Evolutionary conservation across 2,888 invertebrate species (phyloP), one percentile per base, ranked within the genome.

Genomic region (Melanchra persicariae): DNA sequence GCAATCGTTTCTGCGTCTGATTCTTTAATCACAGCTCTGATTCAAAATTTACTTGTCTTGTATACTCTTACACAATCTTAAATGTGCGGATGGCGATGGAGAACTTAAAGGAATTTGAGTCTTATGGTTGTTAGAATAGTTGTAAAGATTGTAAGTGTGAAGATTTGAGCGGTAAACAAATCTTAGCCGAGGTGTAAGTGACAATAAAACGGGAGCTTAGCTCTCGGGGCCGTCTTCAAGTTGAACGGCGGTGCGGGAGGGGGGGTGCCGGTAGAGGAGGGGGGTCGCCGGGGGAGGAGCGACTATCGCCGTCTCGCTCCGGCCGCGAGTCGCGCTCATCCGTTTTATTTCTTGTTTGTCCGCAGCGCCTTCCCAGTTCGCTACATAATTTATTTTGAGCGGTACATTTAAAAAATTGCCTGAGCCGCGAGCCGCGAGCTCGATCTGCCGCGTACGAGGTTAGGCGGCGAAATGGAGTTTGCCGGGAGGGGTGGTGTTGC

Each of bases 301-400:
- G 78, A 78, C 82, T 78, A 71, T 74, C 80, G 52, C 90, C 83
- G 87, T 95, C 95, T 82, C 93, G 59, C 89, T 95, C 93, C 79
- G 72, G 62, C 92, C 85, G 85, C 87, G 88, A 89, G 86, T 91
- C 89, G 91, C 89, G 89, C 87, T 92, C 92, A 91, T 91, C 92
- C 92, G 91, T 94, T 94, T 95, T 92, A 93, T 93, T 93, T 92
- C 94, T 93, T 93, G 93, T 93, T 94, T 94, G 94, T 93, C 93
- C 93, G 91, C 89, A 88, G 88, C 90, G 85, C 87, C 89, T 88
- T 91, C 92, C 91, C 91, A 91, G 91, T 92, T 91, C 90, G 89
- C 93, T 95, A 94, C 94, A 95, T 95, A 95, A 95, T 95, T 95
- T 94, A 96, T 95, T 95, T 95, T 93, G 89, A 92, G 91, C 94